These are phyloP conservation scores for Heliconius ethilla DNA, from an alignment of 2,888 invertebrate genomes.

Conservation along the genomic window DNA sequence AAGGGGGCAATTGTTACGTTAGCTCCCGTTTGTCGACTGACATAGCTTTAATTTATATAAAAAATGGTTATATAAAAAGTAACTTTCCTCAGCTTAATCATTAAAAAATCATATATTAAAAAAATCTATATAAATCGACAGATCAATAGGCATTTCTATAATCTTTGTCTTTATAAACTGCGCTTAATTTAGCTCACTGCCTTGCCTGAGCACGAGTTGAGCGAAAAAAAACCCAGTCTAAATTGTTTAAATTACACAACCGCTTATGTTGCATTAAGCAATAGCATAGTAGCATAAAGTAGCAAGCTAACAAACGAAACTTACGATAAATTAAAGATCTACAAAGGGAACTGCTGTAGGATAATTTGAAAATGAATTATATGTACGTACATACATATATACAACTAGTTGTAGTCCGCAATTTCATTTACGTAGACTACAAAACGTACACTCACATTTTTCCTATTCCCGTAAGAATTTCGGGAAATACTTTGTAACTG, in stretches of 20 bases:
- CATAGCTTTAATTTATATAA: not conserved
- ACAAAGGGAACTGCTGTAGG: not conserved
- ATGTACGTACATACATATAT: not conserved
- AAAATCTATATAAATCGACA: not conserved
- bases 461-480: not conserved
- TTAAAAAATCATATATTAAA: not conserved
- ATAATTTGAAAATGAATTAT: not conserved
- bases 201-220: no score
- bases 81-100: not conserved
- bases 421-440: not conserved
- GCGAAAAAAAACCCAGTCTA: no score
- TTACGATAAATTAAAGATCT: not conserved
- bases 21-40: not conserved
- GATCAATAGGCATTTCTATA: no score
- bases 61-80: not conserved
- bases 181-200: not conserved
- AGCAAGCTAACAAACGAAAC: not conserved
- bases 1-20: slow-evolving; percentile 10
- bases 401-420: not conserved
- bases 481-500: not conserved
- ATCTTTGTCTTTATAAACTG: no score
- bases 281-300: not conserved
- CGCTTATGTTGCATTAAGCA: not conserved
- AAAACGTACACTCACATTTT: not conserved
- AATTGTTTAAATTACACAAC: not conserved